Evolutionary conservation across 1,140 invertebrate species (phyloP), one percentile per base, ranked within the genome.

Genomic region (Brachionus rubens): DNA sequence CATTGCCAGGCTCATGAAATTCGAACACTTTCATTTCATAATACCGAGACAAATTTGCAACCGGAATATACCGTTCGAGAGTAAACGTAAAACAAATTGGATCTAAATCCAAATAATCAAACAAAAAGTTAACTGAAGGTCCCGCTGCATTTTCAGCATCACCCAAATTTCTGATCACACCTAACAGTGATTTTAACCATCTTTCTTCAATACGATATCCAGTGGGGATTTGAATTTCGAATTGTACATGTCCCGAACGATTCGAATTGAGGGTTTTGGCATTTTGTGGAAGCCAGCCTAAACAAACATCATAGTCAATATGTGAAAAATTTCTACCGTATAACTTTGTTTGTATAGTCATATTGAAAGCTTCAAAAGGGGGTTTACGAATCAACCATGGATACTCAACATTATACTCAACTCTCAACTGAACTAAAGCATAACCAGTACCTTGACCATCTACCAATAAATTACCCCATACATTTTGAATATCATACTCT

Each of bases 11-110:
- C 75, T 94, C 90, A 87, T 97, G 97, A 81, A 95, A 97, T 85
- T 97, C 94, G 83, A 96, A 97, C 6, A 97, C 89, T 78, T 92
- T 88, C 52, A 95, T 89, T 3, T 92, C 89, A 78, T 96, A 87
- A 82, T 93, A 94, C 33, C 92, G 88, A 0, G 94, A 94, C 90
- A 96, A 92, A 84, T 98, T 98, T 14, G 94, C 95, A 2, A 96
- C 93, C 7, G 94, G 95, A 85, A 89, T 92, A 93, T 93, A 97
- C 78, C 95, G 87, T 85, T 95, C 92, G 24, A 95, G 89, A 0
- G 92, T 93, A 80, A 96, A 94, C 81, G 92, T 90, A 0, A 97
- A 89, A 82, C 95, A 98, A 0, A 91, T 94, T 75, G 89, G 88
- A 82, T 90, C 89, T 2, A 87, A 82, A 16, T 76, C 75, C 3